Percentiles rank a stretch among this genome's conserved stretches.
Evolutionary conservation across 92 coral and sea anemone genomes (phyloP).

Genomic region (Heliopora coerulea): DNA sequence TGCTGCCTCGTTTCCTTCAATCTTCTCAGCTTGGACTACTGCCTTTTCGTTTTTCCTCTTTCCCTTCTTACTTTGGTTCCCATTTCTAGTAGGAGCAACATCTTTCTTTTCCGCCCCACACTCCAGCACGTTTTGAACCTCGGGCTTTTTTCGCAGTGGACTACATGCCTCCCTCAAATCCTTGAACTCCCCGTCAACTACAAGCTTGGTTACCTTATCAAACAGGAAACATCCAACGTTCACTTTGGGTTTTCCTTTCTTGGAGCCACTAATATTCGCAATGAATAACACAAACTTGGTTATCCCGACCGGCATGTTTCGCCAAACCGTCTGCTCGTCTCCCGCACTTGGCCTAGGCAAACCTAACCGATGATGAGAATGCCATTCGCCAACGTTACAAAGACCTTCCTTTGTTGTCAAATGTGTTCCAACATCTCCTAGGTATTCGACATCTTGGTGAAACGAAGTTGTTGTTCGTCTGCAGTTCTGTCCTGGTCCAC

Average conservation of each 20-base stretch:
- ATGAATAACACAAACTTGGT: conserved; percentile 70
- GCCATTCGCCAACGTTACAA: conserved; percentile 92
- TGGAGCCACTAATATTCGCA: conserved; percentile 53
- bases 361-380: conserved; percentile 74
- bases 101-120: background rate
- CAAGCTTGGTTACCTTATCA: conserved; percentile 1
- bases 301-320: conserved; percentile 56
- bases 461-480: conserved; percentile 54
- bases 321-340: conserved; percentile 61
- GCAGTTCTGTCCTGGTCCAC: conserved; percentile 78
- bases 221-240: conserved; percentile 63
- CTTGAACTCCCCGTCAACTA: background rate
- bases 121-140: background rate
- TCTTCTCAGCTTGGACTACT: no score
- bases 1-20: no score
- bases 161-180: background rate
- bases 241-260: background rate
- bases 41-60: background rate
- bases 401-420: conserved; percentile 60
- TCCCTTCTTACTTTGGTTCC: background rate
- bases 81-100: background rate
- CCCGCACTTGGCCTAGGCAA: conserved; percentile 67
- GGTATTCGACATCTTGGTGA: conserved; percentile 70
- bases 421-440: conserved; percentile 58
- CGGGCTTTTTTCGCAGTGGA: background rate